Evolutionary conservation across 2,113 vertebrate species (phyloP).

Genomic region (Mustela lutreola): DNA sequence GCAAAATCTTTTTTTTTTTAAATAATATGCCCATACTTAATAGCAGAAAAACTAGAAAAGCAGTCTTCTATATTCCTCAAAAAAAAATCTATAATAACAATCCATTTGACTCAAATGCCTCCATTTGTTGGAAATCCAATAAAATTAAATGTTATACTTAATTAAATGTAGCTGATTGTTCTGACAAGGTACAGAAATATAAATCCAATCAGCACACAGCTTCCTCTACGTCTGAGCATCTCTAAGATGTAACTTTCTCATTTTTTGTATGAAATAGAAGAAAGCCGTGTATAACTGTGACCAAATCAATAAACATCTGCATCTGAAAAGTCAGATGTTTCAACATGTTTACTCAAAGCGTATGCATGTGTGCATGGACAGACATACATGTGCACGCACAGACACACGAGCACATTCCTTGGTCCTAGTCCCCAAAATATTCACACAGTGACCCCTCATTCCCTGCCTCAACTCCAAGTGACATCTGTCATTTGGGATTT

Average conservation of each 20-base stretch:
- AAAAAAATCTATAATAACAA: conserved; percentile 68
- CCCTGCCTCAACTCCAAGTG: neutral
- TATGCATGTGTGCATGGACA: neutral
- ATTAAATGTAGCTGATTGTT: conserved; percentile 70
- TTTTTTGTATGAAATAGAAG: conserved; percentile 57
- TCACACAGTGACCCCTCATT: neutral
- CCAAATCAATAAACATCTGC: conserved; percentile 17
- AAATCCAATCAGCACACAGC: conserved; percentile 73
- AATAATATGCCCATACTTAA: conserved; percentile 35
- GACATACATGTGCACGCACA: neutral
- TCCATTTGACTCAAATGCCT: conserved; percentile 66
- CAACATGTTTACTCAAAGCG: neutral
- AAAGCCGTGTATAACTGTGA: neutral
- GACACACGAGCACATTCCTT: neutral
- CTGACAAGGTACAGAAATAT: conserved; percentile 43
- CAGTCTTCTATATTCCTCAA: neutral
- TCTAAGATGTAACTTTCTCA: conserved; percentile 49
- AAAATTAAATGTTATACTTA: conserved; percentile 76
- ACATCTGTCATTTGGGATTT: neutral
- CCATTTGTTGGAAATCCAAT: conserved; percentile 63
- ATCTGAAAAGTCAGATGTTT: conserved; percentile 48
- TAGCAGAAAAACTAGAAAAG: conserved; percentile 50
- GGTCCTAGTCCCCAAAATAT: neutral
- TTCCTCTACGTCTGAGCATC: conserved; percentile 46
- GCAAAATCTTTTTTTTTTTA: neutral